A percentile compares a stretch with the other conserved stretches of the same genome.
phyloP scores from a whole-genome alignment of 2,797 vertebrate species.

The Micropoecilia bifurca region DNA sequence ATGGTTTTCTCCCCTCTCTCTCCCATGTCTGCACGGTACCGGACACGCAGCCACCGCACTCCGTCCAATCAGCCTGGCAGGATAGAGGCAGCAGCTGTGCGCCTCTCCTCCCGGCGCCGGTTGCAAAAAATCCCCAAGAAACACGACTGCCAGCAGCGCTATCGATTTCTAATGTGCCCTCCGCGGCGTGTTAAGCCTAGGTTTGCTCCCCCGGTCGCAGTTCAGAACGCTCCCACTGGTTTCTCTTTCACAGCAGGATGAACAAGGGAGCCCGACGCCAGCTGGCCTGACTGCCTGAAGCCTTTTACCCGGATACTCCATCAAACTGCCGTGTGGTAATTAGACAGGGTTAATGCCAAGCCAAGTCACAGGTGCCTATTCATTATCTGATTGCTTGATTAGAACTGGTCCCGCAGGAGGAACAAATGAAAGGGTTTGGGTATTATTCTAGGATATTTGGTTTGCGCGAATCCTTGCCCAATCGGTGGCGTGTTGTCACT shows the following conservation, averaged over 20 bases:
- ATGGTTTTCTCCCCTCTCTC: background rate
- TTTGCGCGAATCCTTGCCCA: slow-evolving; percentile 13
- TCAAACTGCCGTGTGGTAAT: slow-evolving; percentile 65
- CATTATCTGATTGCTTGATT: slow-evolving; percentile 52
- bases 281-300: slow-evolving; percentile 57
- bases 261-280: slow-evolving; percentile 46
- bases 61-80: slow-evolving; percentile 9
- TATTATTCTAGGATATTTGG: slow-evolving; percentile 4
- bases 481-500: slow-evolving; percentile 18
- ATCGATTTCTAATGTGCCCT: slow-evolving; percentile 52
- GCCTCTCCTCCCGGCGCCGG: slow-evolving; percentile 6
- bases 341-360: slow-evolving; percentile 66
- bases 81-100: slow-evolving; percentile 16
- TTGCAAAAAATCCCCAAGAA: slow-evolving; percentile 42
- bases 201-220: slow-evolving; percentile 56
- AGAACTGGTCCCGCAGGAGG: slow-evolving; percentile 35
- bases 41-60: background rate
- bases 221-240: slow-evolving; percentile 38
- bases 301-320: slow-evolving; percentile 59
- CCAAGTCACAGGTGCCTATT: slow-evolving; percentile 57
- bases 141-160: slow-evolving; percentile 33
- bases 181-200: slow-evolving; percentile 31
- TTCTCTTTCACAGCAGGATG: slow-evolving; percentile 55
- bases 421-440: slow-evolving; percentile 17
- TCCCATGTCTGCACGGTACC: background rate